Percentiles rank a stretch among this genome's conserved stretches.
phyloP scores from a whole-genome alignment of 2,888 invertebrate species.

The Yponomeuta malinellus region DNA sequence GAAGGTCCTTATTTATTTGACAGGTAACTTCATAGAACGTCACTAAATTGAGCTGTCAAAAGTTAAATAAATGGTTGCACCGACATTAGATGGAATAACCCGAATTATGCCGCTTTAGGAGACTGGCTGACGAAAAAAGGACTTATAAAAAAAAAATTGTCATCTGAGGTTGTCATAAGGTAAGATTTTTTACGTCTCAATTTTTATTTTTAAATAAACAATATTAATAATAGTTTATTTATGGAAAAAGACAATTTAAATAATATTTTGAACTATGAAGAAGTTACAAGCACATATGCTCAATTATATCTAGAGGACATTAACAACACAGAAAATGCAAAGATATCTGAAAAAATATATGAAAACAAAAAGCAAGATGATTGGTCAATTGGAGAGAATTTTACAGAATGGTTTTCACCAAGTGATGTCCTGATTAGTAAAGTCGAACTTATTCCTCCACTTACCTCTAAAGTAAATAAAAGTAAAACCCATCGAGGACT shows the following conservation, averaged over 20 bases:
- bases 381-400: conserved; percentile 7
- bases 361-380: not conserved
- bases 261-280: conserved; percentile 25
- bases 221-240: not conserved
- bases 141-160: not conserved
- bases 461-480: conserved; percentile 63
- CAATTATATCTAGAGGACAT: conserved; percentile 51
- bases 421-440: conserved; percentile 57
- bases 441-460: conserved; percentile 54
- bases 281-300: conserved; percentile 51
- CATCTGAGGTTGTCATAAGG: not conserved
- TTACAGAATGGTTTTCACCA: conserved; percentile 52
- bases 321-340: conserved; percentile 28
- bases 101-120: no score
- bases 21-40: no score
- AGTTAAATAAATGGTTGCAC: no score
- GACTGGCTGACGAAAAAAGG: no score
- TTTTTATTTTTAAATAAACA: not conserved
- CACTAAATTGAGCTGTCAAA: no score
- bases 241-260: not conserved
- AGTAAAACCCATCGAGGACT: conserved; percentile 62
- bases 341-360: conserved; percentile 7
- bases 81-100: no score
- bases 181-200: not conserved
- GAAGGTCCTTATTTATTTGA: no score